phyloP scores from a whole-genome alignment of 1,140 invertebrate genomes.

The Steinernema khuongi region DNA sequence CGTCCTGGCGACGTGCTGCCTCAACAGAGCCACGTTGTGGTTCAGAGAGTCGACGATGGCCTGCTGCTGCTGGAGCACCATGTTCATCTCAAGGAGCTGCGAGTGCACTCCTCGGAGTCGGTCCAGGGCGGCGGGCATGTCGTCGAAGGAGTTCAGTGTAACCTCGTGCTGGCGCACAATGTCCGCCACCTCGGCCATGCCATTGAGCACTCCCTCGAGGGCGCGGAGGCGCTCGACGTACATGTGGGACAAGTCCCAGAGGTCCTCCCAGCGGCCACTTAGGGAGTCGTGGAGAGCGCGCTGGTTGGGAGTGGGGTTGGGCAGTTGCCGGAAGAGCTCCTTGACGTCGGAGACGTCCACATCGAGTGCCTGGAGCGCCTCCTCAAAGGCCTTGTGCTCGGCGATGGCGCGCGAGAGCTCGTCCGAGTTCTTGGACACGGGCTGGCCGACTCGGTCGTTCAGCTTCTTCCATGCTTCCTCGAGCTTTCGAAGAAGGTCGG shows the following conservation, averaged over 20 bases:
- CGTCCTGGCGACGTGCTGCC: conserved; percentile 77
- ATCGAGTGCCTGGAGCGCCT: conserved; percentile 65
- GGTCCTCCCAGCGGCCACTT: conserved; percentile 80
- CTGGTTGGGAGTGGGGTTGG: conserved; percentile 76
- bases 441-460: conserved; percentile 72
- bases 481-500: conserved; percentile 72
- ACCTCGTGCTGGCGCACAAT: conserved; percentile 84
- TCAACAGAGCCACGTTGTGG: conserved; percentile 77
- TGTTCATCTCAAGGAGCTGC: conserved; percentile 60
- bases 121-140: conserved; percentile 75
- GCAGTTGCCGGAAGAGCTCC: conserved; percentile 59
- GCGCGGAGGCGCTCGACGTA: conserved; percentile 76
- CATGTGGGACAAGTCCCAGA: conserved; percentile 76
- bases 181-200: conserved; percentile 79
- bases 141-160: conserved; percentile 76
- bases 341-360: conserved; percentile 68
- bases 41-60: conserved; percentile 80
- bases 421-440: conserved; percentile 77
- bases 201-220: conserved; percentile 77
- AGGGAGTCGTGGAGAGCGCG: conserved; percentile 79
- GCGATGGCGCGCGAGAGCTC: conserved; percentile 74
- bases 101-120: conserved; percentile 67
- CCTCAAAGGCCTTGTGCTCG: conserved; percentile 72
- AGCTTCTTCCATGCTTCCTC: conserved; percentile 78
- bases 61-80: conserved; percentile 69